Evolutionary conservation across 2,113 vertebrate species (phyloP).

Genomic region (Manacus vitellinus): DNA sequence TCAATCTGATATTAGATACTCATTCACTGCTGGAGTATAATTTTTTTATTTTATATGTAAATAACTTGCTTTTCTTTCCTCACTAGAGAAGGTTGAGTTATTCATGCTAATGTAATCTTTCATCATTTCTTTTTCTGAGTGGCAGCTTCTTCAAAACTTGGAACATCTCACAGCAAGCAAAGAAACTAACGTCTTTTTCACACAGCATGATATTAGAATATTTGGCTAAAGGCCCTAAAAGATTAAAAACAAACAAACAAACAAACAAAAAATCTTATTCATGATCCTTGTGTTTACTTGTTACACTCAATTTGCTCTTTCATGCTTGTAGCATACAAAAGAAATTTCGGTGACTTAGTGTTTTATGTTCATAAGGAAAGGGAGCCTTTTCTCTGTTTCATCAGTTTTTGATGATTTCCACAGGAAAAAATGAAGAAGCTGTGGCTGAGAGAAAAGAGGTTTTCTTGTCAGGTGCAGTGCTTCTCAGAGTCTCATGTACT

Average conservation of each 20-base stretch:
- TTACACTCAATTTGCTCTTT: constrained; percentile 20
- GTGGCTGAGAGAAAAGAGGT: neutral
- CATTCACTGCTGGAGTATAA: neutral
- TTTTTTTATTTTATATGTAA: constrained; percentile 45
- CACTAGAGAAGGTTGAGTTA: neutral
- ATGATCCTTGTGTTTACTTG: constrained; percentile 17
- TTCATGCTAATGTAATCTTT: constrained; percentile 19
- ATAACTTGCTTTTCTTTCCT: constrained; percentile 26
- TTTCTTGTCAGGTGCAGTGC: neutral
- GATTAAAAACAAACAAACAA: neutral
- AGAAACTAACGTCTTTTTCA: constrained; percentile 57
- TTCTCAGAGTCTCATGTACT: neutral
- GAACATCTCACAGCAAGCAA: constrained; percentile 46
- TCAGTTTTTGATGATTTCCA: neutral
- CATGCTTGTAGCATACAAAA: neutral
- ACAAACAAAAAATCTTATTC: neutral
- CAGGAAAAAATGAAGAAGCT: neutral
- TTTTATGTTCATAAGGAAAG: neutral
- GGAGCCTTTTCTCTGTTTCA: neutral
- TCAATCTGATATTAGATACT: neutral
- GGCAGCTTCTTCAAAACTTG: constrained; percentile 39
- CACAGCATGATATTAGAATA: constrained; percentile 30
- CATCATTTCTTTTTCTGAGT: neutral
- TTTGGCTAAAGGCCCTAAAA: constrained; percentile 51
- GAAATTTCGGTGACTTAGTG: neutral